Conservation (phyloP, 2,113 vertebrate genomes). For the Oreocharis arfaki region DNA sequence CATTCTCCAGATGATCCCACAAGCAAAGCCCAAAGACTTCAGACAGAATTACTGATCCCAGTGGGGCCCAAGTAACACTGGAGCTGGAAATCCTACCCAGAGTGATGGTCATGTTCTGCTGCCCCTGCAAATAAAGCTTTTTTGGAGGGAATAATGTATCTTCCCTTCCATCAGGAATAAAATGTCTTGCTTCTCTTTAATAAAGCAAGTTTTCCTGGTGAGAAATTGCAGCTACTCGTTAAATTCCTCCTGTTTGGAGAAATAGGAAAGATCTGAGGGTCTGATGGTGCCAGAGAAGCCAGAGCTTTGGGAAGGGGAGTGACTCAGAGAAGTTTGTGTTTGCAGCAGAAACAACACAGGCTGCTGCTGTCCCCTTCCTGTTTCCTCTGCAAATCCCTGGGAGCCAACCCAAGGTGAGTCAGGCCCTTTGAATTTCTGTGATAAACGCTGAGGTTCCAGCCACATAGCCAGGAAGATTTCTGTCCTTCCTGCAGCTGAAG, state of each 20-base stretch:
- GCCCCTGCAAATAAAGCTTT: neutral
- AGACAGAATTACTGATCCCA: neutral
- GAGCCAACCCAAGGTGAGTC: neutral
- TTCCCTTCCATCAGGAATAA: neutral
- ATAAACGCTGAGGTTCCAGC: neutral
- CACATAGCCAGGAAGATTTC: neutral
- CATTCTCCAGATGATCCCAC: neutral
- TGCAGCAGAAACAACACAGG: neutral
- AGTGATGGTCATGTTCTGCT: neutral
- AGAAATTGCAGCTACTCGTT: neutral
- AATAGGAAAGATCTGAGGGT: neutral
- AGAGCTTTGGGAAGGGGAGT: neutral
- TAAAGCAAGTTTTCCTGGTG: neutral
- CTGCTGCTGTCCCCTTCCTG: neutral
- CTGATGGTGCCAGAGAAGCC: accelerated
- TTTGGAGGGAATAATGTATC: neutral
- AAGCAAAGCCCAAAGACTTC: neutral
- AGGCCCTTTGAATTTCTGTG: neutral
- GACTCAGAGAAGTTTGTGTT: neutral
- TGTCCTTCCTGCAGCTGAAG: neutral
- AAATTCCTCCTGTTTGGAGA: neutral
- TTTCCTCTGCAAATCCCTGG: neutral
- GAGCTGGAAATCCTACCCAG: neutral
- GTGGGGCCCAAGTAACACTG: neutral
- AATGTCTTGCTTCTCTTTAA: neutral